Percentiles rank a stretch among this genome's conserved stretches.
phyloP scores from a whole-genome alignment of 2,797 vertebrate genomes.

The Darevskia nairensis region DNA sequence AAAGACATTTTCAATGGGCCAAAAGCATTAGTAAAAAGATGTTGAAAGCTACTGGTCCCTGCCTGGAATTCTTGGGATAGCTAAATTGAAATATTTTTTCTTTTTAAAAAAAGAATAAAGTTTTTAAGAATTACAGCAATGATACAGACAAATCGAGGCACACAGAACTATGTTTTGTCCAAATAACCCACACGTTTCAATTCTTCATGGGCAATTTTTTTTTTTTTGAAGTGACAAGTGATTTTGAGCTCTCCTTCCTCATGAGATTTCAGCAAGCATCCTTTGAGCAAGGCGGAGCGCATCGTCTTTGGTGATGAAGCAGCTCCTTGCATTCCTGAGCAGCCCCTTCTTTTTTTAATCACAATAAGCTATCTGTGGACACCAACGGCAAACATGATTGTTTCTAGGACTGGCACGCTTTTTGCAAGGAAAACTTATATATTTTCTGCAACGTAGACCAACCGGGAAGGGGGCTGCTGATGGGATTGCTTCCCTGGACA shows the following conservation, averaged over 20 bases:
- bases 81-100: not conserved
- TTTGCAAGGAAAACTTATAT: not conserved
- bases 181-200: not conserved
- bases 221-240: slow-evolving; percentile 29
- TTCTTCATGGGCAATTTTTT: slow-evolving; percentile 5
- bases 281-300: slow-evolving; percentile 14
- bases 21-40: not conserved
- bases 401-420: not conserved
- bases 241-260: slow-evolving; percentile 25
- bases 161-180: slow-evolving; percentile 7
- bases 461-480: not conserved
- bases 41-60: not conserved
- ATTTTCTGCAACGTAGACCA: not conserved
- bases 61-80: not conserved
- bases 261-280: slow-evolving; percentile 4
- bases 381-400: slow-evolving; percentile 1
- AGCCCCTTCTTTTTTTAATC: slow-evolving; percentile 16
- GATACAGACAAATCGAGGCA: not conserved
- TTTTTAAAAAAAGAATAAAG: not conserved
- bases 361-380: slow-evolving; percentile 24
- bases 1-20: no score
- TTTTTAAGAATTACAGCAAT: not conserved
- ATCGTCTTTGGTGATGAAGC: slow-evolving; percentile 20
- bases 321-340: slow-evolving; percentile 3
- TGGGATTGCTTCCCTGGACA: not conserved